Evolutionary conservation across 1,140 invertebrate species (phyloP), one percentile per base, ranked within the genome.

Genomic region (Macrocentrus cingulum): DNA sequence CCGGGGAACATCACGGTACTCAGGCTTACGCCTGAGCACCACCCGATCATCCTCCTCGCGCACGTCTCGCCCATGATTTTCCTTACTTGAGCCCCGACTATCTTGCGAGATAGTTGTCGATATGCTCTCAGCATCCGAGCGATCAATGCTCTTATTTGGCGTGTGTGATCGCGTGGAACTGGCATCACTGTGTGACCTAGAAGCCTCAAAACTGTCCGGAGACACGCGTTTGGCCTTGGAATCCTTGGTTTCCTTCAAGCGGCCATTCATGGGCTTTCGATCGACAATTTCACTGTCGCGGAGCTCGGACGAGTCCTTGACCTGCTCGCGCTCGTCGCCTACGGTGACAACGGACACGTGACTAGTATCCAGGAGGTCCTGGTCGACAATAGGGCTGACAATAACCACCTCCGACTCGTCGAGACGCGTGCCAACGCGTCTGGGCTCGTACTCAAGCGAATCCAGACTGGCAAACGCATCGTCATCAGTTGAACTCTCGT

Each of bases 271-370:
- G 65, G 22, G 55, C 67, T 23, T 62, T 66, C 1, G 75, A 46
- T 36, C 72, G 50, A 29, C 75, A 72, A 34, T 79, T 77, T n/a
- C n/a, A n/a, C n/a, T n/a, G n/a, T n/a, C n/a, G n/a, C n/a, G n/a
- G n/a, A n/a, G n/a, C n/a, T n/a, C n/a, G 3, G 81, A 82, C 0
- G 85, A 86, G 71, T 91, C 88, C 55, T 88, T 87, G 3, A 90
- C 88, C 61, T 84, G 83, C 13, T 89, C 86, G 60, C 83, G 82
- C 61, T 90, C 87, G 60, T 91, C 89, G 55, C 91, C 91, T 1
- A 95, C 91, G 4, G 90, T 92, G 22, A 95, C 91, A 22, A 95
- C 92, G 1, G 91, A 94, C 22, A 94, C 90, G 71, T 95, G 91
- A 75, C 90, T 93, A 59, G 88, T 91, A 71, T 91, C 89, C n/a